Percentiles rank a stretch among this genome's conserved stretches.
phyloP scores from a whole-genome alignment of 2,113 vertebrate species.

The Ifrita kowaldi region DNA sequence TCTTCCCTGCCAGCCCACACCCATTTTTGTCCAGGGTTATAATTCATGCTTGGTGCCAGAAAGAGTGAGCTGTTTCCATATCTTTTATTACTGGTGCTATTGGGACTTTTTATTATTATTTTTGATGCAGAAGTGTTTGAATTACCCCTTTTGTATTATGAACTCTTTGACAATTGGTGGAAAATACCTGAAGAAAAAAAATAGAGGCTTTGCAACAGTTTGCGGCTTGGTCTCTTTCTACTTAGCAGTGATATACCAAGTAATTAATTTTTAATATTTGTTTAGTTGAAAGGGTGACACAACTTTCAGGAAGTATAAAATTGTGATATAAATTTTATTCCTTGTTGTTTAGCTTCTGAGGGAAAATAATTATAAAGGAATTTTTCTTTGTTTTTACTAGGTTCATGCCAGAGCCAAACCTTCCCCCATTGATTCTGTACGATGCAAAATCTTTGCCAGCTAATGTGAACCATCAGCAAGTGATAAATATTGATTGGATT shows the following conservation, averaged over 20 bases:
- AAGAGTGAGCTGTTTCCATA: neutral
- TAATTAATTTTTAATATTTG: neutral
- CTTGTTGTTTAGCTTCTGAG: neutral
- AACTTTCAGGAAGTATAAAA: neutral
- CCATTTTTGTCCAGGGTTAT: neutral
- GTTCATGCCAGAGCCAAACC: conserved; percentile 98
- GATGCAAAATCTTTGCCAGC: conserved; percentile 74
- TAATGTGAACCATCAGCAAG: conserved; percentile 73
- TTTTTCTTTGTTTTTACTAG: conserved; percentile 65
- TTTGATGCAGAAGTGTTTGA: neutral
- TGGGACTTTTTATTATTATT: neutral
- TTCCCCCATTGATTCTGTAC: conserved; percentile 91
- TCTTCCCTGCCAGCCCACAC: neutral
- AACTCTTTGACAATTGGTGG: neutral
- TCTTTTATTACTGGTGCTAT: neutral
- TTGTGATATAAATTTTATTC: neutral
- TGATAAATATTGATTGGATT: conserved; percentile 84
- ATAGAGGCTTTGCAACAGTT: neutral
- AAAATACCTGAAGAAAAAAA: neutral
- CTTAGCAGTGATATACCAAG: neutral
- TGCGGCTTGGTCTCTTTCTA: neutral
- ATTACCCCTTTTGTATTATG: neutral
- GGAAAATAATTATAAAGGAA: neutral
- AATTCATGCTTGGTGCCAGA: neutral
- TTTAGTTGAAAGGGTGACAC: neutral